Conservation (phyloP, 92 coral and sea anemone genomes). For the Desmophyllum pertusum region DNA sequence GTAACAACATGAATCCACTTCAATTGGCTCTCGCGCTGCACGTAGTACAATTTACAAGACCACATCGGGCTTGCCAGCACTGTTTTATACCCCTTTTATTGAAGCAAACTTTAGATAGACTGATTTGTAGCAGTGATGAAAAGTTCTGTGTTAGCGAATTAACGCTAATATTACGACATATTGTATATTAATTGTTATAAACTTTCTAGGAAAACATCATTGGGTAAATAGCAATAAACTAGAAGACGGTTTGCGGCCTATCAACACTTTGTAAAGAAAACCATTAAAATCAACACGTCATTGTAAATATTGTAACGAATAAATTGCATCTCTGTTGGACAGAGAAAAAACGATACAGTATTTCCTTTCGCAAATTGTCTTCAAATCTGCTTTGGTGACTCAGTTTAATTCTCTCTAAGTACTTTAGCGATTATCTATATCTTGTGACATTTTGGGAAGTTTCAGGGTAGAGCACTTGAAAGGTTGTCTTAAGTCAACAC, state of each 20-base stretch:
- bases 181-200: neutral
- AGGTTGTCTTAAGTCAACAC: neutral
- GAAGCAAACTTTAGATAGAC: too few species aligned
- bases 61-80: too few species aligned
- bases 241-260: conserved; percentile 1
- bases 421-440: neutral
- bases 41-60: too few species aligned
- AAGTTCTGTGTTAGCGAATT: neutral
- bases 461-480: neutral
- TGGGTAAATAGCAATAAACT: neutral
- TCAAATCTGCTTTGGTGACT: neutral
- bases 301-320: conserved; percentile 6
- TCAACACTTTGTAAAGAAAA: neutral
- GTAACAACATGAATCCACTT: too few species aligned
- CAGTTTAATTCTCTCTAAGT: too few species aligned
- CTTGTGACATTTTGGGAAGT: neutral
- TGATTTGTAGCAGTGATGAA: neutral
- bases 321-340: neutral
- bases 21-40: too few species aligned
- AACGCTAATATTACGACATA: neutral
- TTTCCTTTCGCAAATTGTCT: neutral
- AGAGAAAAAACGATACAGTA: neutral
- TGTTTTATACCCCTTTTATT: too few species aligned
- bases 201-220: neutral
- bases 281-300: neutral